Conservation (phyloP, 2,797 vertebrate species). For the Triplophysa yarkandensis region DNA sequence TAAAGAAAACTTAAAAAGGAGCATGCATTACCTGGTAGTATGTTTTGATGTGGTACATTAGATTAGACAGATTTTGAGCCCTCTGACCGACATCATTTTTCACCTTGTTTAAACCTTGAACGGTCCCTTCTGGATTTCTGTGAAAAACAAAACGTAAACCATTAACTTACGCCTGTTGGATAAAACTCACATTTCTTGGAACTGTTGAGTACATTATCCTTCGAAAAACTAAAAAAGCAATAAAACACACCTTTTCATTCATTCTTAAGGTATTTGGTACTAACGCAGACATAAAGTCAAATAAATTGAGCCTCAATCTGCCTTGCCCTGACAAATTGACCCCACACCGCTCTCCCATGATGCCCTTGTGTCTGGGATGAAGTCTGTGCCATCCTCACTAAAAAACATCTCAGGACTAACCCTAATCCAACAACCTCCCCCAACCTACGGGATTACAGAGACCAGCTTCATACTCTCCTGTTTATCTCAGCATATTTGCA, state of each 20-base stretch:
- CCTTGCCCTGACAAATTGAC: conserved; percentile 31
- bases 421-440: conserved; percentile 26
- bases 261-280: conserved; percentile 52
- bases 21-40: conserved; percentile 88
- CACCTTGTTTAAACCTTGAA: conserved; percentile 83
- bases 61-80: conserved; percentile 86
- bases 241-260: conserved; percentile 54
- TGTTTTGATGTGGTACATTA: conserved; percentile 88
- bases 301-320: neutral
- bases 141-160: conserved; percentile 31
- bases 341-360: conserved; percentile 8
- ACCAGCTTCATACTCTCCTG: neutral
- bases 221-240: conserved; percentile 53
- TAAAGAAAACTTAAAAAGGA: neutral
- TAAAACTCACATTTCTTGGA: conserved; percentile 21
- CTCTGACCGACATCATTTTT: conserved; percentile 85
- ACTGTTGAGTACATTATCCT: conserved; percentile 32
- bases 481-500: conserved; percentile 8
- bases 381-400: neutral
- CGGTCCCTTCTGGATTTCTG: conserved; percentile 84
- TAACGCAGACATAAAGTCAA: conserved; percentile 42
- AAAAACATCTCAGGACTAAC: neutral
- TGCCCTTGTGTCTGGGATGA: conserved; percentile 6
- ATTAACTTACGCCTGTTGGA: neutral
- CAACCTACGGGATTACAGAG: conserved; percentile 28